Evolutionary conservation across 2,888 invertebrate species (phyloP), one percentile per base, ranked within the genome.

Genomic region (Philereme transversata): DNA sequence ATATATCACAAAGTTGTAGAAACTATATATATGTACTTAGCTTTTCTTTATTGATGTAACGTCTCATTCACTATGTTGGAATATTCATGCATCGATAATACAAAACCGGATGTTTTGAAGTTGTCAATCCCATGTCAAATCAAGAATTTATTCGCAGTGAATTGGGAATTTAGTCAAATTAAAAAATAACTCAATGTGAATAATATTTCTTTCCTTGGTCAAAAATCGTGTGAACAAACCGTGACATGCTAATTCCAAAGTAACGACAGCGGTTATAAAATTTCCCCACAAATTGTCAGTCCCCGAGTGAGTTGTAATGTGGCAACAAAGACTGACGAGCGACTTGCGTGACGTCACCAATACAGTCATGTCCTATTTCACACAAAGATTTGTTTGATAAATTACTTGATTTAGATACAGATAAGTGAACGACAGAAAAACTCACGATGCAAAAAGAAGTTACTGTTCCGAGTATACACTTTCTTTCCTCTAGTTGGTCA

Each of bases 311-410:
- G 79, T 75, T 77, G 76, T 80, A 79, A 78, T 75, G 73, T 72
- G 74, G 62, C 63, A 68, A 77, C 76, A 76, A 74, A 70, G 77
- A 22, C 79, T 89, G 88, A 90, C 81, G 90, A 89, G 81, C 88
- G 79, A 65, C 70, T 89, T 79, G 90, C 90, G 88, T 90, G 88
- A 85, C 84, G 82, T 86, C 84, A 84, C 70, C 75, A 70, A 78
- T 79, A 74, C 61, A 69, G 66, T 70, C 73, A 71, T 73, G 67
- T 64, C 62, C 65, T 47, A 68, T 70, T 71, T 72, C 71, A 73
- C 70, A 38, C 36, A 33, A 47, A 51, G 52, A 61, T 57, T 60
- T 52, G 40, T 49, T 50, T 62, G 54, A 51, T 62, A 44, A 55
- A 55, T 41, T 35, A 50, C 11, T 34, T 46, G 45, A 34, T 47